Base-by-base conservation (phyloP, 1,140 invertebrate genomes). In the Heliothis virescens region DNA sequence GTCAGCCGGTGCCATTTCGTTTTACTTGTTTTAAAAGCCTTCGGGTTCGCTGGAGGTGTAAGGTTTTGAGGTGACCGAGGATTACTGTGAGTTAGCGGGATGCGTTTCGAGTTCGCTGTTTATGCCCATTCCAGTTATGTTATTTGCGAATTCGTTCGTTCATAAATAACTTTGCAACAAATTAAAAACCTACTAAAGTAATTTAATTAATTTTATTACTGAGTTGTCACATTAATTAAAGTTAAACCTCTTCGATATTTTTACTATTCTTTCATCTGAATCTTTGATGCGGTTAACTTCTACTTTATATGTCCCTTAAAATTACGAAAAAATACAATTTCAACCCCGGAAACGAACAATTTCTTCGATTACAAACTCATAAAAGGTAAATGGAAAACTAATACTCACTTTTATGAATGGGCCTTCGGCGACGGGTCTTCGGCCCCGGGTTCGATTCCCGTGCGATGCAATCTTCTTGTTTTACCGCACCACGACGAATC, bases 1-100 rank as follows among this genome's bases (percentile, higher is more conserved):
- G 52, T 76, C 83, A 84, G 78, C 82, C 82, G 62, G 48, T 63
- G 73, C 74, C 78, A 78, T 82, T 79, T 79, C 69, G 63, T 81
- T 79, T 75, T 78, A 67, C 60, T 79, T 79, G 50, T 75, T 73
- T 78, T 69, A 77, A 67, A 67, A 59, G 62, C 50, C 60, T 53
- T 13, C 62, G 18, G 75, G 53, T 50, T 76, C 21, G 48, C n/a
- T 69, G 41, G 47, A 71, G 67, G 63, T 62, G 62, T 29, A 34
- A 78, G 75, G 75, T 78, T 77, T 78, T 77, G 26, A 65, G 16
- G 60, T 21, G 48, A 29, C 26, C 41, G 21, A 18, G 41, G 74
- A 50, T 65, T 65, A 62, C 59, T 48, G 55, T 34, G 15, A 48
- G 59, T 21, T 62, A 52, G 47, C 47, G 15, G 48, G 18, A 71